Percentiles rank a stretch among this genome's conserved stretches.
phyloP scores from a whole-genome alignment of 1,140 invertebrate species.

The Paramacrobiotus metropolitanus region DNA sequence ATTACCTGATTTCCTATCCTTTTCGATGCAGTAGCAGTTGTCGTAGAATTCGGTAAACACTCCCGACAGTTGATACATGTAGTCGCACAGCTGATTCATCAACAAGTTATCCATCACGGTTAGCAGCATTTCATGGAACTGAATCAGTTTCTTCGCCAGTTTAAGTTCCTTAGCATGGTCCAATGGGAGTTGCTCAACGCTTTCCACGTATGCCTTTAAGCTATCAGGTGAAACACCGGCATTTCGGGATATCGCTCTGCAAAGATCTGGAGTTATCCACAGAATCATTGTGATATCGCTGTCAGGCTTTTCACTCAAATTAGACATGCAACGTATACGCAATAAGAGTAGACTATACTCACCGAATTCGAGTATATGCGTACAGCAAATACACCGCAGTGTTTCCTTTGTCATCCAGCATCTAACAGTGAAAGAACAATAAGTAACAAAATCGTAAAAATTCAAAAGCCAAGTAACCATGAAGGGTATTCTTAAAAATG shows the following conservation, averaged over 20 bases:
- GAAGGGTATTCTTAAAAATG: too few relatives aligned
- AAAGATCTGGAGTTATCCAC: slow-evolving; percentile 5
- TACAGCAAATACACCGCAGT: slow-evolving; percentile 95
- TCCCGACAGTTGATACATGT: slow-evolving; percentile 75
- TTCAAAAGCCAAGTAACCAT: too few relatives aligned
- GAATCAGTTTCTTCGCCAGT: slow-evolving; percentile 56
- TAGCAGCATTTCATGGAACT: slow-evolving; percentile 64
- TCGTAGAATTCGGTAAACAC: slow-evolving; percentile 93
- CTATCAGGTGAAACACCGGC: slow-evolving; percentile 36
- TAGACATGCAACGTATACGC: background rate
- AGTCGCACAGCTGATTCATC: slow-evolving; percentile 77
- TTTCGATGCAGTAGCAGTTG: slow-evolving; percentile 87
- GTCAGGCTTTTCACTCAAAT: slow-evolving; percentile 6
- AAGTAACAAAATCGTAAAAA: background rate
- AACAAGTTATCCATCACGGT: slow-evolving; percentile 59
- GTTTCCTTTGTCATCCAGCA: slow-evolving; percentile 96
- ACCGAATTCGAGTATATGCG: slow-evolving; percentile 74
- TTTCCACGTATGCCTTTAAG: slow-evolving; percentile 30
- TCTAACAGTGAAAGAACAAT: slow-evolving; percentile 29
- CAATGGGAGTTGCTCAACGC: slow-evolving; percentile 37
- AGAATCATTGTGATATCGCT: background rate
- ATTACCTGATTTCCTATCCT: slow-evolving; percentile 31
- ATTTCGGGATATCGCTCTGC: slow-evolving; percentile 43
- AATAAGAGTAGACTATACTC: slow-evolving; percentile 17
- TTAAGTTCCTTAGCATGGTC: slow-evolving; percentile 84